Conservation (phyloP, 2,797 vertebrate species). For the Intellagama lesueurii region DNA sequence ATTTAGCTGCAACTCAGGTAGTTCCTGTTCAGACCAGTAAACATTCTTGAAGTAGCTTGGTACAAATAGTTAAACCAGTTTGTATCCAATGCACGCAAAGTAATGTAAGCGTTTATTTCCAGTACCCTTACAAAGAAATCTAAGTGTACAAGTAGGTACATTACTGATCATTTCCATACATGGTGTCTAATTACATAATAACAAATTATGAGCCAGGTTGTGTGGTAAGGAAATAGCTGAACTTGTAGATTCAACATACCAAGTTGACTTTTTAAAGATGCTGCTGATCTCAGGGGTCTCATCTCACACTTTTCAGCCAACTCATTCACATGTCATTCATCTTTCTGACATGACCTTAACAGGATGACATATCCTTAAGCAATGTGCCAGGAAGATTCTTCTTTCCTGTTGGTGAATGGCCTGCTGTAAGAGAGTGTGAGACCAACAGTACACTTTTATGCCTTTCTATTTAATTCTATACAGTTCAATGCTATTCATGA, state of each 20-base stretch:
- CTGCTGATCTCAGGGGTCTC: background rate
- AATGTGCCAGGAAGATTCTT: background rate
- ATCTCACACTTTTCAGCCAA: background rate
- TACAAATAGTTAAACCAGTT: background rate
- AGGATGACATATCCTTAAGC: background rate
- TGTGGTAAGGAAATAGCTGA: background rate
- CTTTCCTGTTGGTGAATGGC: too few species aligned
- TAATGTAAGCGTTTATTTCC: too few species aligned
- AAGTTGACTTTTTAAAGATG: background rate
- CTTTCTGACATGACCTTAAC: background rate
- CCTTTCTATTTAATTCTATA: background rate
- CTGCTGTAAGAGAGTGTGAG: background rate
- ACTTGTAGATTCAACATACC: background rate
- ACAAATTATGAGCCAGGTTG: background rate
- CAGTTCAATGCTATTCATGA: too few species aligned
- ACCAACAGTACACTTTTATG: background rate
- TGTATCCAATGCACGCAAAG: background rate
- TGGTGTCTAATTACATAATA: background rate
- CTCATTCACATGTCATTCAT: background rate
- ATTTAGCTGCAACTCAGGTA: background rate
- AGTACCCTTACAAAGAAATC: background rate
- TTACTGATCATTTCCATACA: background rate
- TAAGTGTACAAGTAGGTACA: background rate
- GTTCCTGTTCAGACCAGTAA: background rate
- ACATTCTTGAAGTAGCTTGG: background rate